Base-by-base conservation (phyloP, 2,113 vertebrate species). In the Salvelinus namaycush region DNA sequence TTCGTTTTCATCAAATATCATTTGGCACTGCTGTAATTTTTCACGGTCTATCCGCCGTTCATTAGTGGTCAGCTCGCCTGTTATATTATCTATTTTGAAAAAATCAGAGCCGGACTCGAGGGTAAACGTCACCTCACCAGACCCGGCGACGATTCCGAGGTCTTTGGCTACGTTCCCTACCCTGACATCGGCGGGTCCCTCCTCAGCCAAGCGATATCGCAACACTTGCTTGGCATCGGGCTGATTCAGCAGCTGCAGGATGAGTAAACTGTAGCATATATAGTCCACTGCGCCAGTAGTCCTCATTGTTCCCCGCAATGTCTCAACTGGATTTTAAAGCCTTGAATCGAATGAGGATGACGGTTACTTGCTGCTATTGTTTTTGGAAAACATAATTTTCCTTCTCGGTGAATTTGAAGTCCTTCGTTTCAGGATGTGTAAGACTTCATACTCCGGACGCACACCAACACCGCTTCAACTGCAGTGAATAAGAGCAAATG, bases 1-100 rank as follows among this genome's bases (percentile, higher is more conserved):
- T 90, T 99, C 98, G 57, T 99, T 99, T 88, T 99, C 98, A 84
- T 99, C 98, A 92, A 99, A 99, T 84, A 99, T 99, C 97, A 99
- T 99, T 89, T 98, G 98, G 93, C 98, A 99, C 95, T 99, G 98
- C 90, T 96, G 96, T 83, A 99, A 90, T 93, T 99, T 99, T 81
- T 99, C 98, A 12, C 98, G 96, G 96, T 98, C 98, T 85, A 98
- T 96, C 89, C 98, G 95, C 86, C 96, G 91, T 92, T 98, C 97
- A 51, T 96, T 98, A 68, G 98, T 99, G 92, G 95, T 97, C 87
- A 99, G 94, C 90, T 99, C 97, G 74, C 98, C 98, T 66, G 98
- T 99, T 66, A 99, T 97, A 93, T 99, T 99, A 93, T 99, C 98
- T 89, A 99, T 99, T 91, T 99, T 99, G 82, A 99, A 96, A 88